These are phyloP conservation scores for Platycheirus albimanus DNA, from an alignment of 2,888 invertebrate species.

Conservation along the genomic window DNA sequence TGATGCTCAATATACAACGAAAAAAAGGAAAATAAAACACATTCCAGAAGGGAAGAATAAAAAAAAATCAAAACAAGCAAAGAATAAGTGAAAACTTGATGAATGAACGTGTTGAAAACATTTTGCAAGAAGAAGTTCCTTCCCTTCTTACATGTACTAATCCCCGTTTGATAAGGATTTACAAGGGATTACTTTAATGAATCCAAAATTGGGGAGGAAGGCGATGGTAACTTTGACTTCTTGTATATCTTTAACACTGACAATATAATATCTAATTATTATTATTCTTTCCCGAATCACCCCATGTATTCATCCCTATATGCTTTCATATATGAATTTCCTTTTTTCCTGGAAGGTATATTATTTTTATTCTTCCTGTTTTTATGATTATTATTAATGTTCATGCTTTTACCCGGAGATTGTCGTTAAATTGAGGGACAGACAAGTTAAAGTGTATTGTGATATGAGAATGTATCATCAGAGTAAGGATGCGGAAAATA, in stretches of 20 bases:
- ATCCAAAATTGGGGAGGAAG: constrained; percentile 10
- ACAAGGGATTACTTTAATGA: constrained; percentile 63
- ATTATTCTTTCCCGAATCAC: no score
- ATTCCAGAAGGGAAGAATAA: neutral
- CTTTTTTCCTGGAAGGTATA: neutral
- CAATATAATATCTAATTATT: constrained; percentile 23
- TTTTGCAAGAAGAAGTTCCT: constrained; percentile 39
- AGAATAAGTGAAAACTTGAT: constrained; percentile 15
- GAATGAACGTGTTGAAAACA: constrained; percentile 36
- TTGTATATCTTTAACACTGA: constrained; percentile 32
- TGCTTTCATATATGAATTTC: neutral
- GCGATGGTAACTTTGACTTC: constrained; percentile 55
- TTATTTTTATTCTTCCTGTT: constrained; percentile 4
- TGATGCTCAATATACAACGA: constrained; percentile 19
- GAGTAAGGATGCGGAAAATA: constrained; percentile 10
- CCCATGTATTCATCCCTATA: neutral
- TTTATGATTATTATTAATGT: constrained; percentile 50
- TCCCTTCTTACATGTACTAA: constrained; percentile 49
- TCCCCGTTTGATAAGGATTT: constrained; percentile 67
- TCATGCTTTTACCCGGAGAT: constrained; percentile 31
- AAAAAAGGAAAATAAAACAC: constrained; percentile 23
- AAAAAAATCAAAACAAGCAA: neutral
- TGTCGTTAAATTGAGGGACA: constrained; percentile 45
- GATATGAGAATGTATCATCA: neutral
- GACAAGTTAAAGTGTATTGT: neutral